phyloP scores from a whole-genome alignment of 2,888 invertebrate genomes.

The Athetis lepigone region DNA sequence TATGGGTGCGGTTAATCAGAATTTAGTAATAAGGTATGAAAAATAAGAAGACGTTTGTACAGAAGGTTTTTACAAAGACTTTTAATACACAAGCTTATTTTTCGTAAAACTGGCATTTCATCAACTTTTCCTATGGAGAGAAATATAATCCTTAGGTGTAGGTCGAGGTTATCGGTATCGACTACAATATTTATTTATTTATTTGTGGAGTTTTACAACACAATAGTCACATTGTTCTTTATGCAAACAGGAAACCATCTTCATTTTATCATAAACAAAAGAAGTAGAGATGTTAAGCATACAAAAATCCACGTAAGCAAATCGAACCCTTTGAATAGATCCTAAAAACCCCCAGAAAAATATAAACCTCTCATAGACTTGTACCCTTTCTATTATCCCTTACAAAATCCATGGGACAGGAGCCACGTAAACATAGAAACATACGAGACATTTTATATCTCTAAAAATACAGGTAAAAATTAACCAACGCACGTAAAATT shows the following conservation, averaged over 20 bases:
- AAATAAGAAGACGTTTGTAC: too few relatives aligned
- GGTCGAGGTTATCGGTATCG: too few relatives aligned
- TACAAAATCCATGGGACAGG: constrained; percentile 47
- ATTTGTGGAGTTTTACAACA: background rate
- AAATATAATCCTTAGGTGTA: too few relatives aligned
- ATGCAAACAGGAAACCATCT: background rate
- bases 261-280: background rate
- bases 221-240: background rate
- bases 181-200: too few relatives aligned
- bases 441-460: constrained; percentile 50
- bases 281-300: background rate
- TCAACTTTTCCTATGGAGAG: too few relatives aligned
- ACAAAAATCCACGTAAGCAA: constrained; percentile 25
- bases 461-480: constrained; percentile 59
- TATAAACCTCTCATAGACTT: constrained; percentile 41
- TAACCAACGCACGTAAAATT: constrained; percentile 36
- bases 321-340: constrained; percentile 18
- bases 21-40: too few relatives aligned
- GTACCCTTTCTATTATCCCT: constrained; percentile 52
- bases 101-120: too few relatives aligned
- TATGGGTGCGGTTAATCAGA: too few relatives aligned
- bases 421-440: constrained; percentile 49
- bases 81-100: too few relatives aligned
- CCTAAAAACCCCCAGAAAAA: constrained; percentile 25
- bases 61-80: too few relatives aligned